Evolutionary conservation across 2,797 vertebrate genomes (phyloP).

Genomic region (Varecia variegata): DNA sequence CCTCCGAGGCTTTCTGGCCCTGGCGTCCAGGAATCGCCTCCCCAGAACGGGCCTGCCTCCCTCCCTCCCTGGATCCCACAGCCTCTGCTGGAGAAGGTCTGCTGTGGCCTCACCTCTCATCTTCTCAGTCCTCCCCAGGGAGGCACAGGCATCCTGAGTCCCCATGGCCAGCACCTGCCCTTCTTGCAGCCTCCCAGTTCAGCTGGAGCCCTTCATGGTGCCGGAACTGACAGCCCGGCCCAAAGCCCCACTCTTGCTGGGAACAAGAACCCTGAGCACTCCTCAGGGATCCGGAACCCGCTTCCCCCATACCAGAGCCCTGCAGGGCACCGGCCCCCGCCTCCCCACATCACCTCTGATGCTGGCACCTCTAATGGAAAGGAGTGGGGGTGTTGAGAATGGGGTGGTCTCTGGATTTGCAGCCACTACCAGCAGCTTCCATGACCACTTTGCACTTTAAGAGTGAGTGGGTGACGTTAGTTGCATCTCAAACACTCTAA

Average conservation of each 20-base stretch:
- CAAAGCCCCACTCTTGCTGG: background rate
- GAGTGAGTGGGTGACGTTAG: background rate
- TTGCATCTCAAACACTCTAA: background rate
- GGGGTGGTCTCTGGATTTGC: background rate
- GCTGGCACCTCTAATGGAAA: too few relatives aligned
- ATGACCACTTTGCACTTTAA: background rate
- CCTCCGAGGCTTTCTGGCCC: background rate
- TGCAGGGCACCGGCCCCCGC: background rate
- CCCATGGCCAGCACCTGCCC: background rate
- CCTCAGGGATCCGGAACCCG: background rate
- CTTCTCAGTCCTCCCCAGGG: background rate
- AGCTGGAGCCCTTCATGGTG: too few relatives aligned
- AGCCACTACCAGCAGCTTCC: background rate
- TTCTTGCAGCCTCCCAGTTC: background rate
- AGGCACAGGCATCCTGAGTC: background rate
- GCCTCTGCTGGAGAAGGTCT: background rate
- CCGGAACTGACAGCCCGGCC: background rate
- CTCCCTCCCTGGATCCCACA: background rate
- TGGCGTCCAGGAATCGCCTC: background rate
- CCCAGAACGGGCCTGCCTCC: background rate
- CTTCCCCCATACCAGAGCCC: too few relatives aligned
- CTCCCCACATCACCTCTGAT: background rate
- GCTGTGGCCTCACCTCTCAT: background rate
- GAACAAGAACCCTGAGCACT: background rate
- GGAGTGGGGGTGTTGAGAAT: background rate